Percentiles rank a stretch among this genome's conserved stretches.
phyloP scores from a whole-genome alignment of 2,113 vertebrate species.

The Pampusana beccarii region DNA sequence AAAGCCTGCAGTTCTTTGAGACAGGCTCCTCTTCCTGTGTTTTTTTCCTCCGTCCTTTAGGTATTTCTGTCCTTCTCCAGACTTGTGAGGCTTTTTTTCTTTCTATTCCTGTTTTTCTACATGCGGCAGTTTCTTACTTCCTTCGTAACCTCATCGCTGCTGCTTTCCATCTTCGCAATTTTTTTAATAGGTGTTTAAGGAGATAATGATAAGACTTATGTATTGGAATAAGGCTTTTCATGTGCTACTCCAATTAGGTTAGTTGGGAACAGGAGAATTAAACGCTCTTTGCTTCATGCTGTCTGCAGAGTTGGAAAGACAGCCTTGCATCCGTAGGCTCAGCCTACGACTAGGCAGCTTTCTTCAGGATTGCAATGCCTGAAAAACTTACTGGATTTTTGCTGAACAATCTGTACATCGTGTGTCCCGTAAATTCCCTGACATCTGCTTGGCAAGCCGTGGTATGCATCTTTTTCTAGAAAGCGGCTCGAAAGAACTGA shows the following conservation, averaged over 20 bases:
- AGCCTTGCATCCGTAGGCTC: neutral
- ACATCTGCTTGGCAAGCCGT: slow-evolving; percentile 33
- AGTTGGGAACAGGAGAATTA: neutral
- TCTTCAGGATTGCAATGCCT: neutral
- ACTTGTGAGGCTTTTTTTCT: neutral
- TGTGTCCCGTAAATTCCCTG: slow-evolving; percentile 43
- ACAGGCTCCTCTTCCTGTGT: neutral
- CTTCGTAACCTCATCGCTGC: neutral
- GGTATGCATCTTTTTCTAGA: slow-evolving; percentile 40
- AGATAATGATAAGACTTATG: neutral
- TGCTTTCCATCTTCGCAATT: neutral
- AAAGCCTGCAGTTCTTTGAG: neutral
- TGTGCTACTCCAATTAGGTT: neutral
- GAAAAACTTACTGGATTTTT: neutral
- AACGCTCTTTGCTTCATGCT: neutral
- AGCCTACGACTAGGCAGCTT: neutral
- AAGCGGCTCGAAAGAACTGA: neutral
- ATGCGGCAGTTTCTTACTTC: neutral
- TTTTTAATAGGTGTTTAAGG: neutral
- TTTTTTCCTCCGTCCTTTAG: neutral
- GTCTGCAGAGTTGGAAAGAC: neutral
- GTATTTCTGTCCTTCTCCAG: neutral
- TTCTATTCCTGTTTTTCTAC: neutral
- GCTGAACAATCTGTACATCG: slow-evolving; percentile 48
- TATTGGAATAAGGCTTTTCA: neutral